Base-by-base conservation (phyloP, 2,888 invertebrate genomes). In the Andrena minutula region DNA sequence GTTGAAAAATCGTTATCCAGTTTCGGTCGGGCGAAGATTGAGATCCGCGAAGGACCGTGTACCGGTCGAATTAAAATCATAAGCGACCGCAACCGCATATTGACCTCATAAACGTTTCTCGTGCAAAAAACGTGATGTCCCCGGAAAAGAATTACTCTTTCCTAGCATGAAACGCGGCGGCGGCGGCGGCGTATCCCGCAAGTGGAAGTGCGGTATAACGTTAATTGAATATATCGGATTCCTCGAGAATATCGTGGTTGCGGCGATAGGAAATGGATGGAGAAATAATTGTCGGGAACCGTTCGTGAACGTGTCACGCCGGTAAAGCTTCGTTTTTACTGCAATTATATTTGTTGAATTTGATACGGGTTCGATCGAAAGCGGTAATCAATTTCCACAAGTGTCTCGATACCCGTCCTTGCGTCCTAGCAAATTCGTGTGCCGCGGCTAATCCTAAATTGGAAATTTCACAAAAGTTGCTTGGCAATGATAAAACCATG, bases 191-290 rank as follows among this genome's bases (percentile, higher is more conserved):
- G 23, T 20, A 56, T 56, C 74, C 84, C 84, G 86, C 86, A 86
- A 86, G 86, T 86, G 86, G 86, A 86, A 86, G 86, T 84, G 86
- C 86, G 86, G 86, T 86, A 82, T 83, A 86, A 86, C 86, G 86
- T 86, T 86, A 86, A 86, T 86, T 86, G 86, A 86, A 86, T 86
- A 86, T 86, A 86, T 86, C 86, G 86, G 86, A 86, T 86, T 86
- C 86, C 84, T 86, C 86, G 86, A 86, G 86, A 86, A 86, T 86
- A 86, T 86, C 86, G 86, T 82, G 86, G 86, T 86, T 86, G 84
- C 82, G 86, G 86, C 86, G 86, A 86, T 86, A 86, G 86, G 82
- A 79, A 86, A 86, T 86, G 86, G 86, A 86, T 86, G 84, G 86
- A 86, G 86, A 86, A 86, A 86, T 86, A 86, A 86, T 86, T 86